Conservation (phyloP, 2,888 invertebrate species). For the Eumerus sabulonum region DNA sequence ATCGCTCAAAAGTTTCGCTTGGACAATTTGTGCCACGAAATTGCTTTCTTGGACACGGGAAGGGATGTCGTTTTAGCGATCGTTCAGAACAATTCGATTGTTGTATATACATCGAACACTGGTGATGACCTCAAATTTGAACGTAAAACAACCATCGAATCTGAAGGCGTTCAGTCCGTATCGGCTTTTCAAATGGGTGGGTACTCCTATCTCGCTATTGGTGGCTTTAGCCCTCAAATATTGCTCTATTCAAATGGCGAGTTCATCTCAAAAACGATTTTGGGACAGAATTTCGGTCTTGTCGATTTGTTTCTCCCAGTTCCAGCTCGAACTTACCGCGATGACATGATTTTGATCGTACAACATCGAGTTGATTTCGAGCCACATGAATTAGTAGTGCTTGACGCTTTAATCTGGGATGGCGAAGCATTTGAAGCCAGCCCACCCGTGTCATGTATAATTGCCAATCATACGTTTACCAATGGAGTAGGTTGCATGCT, state of each 20-base stretch:
- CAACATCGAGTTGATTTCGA: constrained; percentile 77
- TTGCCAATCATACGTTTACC: constrained; percentile 70
- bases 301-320: constrained; percentile 77
- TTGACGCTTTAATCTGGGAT: constrained; percentile 78
- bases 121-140: constrained; percentile 71
- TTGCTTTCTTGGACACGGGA: constrained; percentile 75
- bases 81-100: constrained; percentile 73
- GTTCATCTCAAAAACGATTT: constrained; percentile 74
- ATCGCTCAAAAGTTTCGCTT: constrained; percentile 75
- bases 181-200: constrained; percentile 78
- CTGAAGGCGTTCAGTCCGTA: constrained; percentile 73
- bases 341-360: constrained; percentile 78
- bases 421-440: constrained; percentile 77
- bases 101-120: constrained; percentile 73
- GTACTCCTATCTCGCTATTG: constrained; percentile 76
- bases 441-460: constrained; percentile 74
- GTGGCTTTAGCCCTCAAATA: constrained; percentile 75
- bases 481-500: constrained; percentile 76
- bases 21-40: constrained; percentile 69
- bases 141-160: constrained; percentile 69
- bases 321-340: constrained; percentile 77
- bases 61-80: constrained; percentile 75
- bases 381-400: constrained; percentile 74
- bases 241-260: constrained; percentile 75
- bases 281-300: constrained; percentile 76